These are phyloP conservation scores for Echinarachnius parma DNA, from an alignment of 53 echinoderm and acorn worm genomes.

Conservation along the genomic window DNA sequence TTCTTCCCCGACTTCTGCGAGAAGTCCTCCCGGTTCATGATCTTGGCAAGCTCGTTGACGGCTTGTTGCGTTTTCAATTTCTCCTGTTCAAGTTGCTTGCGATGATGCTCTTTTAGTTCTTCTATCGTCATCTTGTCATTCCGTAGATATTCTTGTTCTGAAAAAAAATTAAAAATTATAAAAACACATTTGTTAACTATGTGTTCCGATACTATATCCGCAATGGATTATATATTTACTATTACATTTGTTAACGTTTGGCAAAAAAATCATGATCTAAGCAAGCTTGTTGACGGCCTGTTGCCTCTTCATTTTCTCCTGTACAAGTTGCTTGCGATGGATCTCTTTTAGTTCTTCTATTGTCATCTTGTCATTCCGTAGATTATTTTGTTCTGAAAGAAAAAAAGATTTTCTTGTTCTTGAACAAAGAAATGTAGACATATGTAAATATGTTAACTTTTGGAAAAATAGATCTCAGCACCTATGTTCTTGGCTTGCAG, in stretches of 20 bases:
- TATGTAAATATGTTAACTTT: no score
- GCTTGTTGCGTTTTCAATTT: constrained; percentile 84
- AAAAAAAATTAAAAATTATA: no score
- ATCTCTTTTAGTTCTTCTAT: constrained; percentile 49
- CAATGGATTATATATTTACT: no score
- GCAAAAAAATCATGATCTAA: constrained; percentile 86
- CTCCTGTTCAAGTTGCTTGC: constrained; percentile 64
- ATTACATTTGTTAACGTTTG: no score
- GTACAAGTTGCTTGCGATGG: constrained; percentile 61
- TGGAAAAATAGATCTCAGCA: no score
- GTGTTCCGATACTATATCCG: no score
- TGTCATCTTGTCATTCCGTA: constrained; percentile 40
- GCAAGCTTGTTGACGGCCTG: constrained; percentile 93
- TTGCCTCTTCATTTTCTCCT: constrained; percentile 70
- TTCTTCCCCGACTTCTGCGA: constrained; percentile 33
- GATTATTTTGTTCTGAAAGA: constrained; percentile 39
- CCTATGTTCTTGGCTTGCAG: no score
- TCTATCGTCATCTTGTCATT: constrained; percentile 48
- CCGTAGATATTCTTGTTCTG: constrained; percentile 46
- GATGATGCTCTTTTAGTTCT: constrained; percentile 44
- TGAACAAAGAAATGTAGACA: no score
- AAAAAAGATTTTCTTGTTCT: no score
- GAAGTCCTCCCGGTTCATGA: constrained; percentile 66
- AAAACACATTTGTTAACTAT: no score
- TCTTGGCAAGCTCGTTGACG: constrained; percentile 83